phyloP scores from a whole-genome alignment of 1,140 invertebrate species.

The Nautilus pompilius region DNA sequence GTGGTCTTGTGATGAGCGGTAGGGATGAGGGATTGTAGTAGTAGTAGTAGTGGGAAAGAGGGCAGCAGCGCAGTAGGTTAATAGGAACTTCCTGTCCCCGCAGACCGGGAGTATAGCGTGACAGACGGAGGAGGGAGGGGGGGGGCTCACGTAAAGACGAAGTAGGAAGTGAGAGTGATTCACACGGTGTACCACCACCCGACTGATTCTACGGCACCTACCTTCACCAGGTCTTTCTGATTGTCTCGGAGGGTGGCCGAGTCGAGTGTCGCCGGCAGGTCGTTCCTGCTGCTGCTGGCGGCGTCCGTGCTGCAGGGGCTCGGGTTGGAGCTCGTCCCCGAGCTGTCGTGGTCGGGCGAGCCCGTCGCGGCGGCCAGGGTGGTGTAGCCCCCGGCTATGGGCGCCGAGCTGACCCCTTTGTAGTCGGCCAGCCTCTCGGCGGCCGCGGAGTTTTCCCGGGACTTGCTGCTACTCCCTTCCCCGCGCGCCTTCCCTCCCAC shows the following conservation, averaged over 20 bases:
- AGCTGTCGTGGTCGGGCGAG: neutral
- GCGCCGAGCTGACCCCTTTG: slow-evolving; percentile 17
- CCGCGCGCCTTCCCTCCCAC: neutral
- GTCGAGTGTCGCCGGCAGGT: slow-evolving; percentile 2
- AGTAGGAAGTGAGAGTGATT: too few relatives aligned
- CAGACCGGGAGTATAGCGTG: too few relatives aligned
- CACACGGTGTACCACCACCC: too few relatives aligned
- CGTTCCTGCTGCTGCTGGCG: neutral
- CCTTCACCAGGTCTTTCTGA: slow-evolving; percentile 3
- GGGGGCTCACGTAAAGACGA: too few relatives aligned
- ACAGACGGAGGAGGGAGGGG: too few relatives aligned
- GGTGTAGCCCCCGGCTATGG: slow-evolving; percentile 10
- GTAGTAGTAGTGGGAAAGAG: too few relatives aligned
- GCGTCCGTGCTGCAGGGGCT: slow-evolving; percentile 2
- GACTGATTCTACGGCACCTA: too few relatives aligned
- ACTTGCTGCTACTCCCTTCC: slow-evolving; percentile 16
- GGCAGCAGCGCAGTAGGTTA: too few relatives aligned
- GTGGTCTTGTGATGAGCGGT: too few relatives aligned
- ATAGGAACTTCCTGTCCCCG: too few relatives aligned
- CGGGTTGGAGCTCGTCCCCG: slow-evolving; percentile 3
- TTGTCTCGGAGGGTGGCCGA: slow-evolving; percentile 2
- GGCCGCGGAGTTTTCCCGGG: slow-evolving; percentile 29
- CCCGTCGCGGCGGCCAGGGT: neutral
- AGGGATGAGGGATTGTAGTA: too few relatives aligned
- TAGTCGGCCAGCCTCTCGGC: slow-evolving; percentile 32